phyloP scores from a whole-genome alignment of 2,888 invertebrate genomes.

The Esperia sulphurella region DNA sequence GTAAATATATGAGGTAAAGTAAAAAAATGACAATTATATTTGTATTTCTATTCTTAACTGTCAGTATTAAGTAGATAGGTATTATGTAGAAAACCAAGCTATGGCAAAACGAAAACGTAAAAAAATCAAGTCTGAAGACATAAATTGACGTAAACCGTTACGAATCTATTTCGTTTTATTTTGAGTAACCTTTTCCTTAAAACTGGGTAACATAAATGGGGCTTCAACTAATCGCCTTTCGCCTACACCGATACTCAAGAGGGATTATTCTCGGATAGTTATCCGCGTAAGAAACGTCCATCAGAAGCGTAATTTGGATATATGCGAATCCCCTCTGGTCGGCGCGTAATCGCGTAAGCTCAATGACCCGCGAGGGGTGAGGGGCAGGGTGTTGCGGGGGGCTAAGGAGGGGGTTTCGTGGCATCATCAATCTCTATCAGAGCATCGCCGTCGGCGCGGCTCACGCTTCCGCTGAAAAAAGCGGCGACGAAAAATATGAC shows the following conservation, averaged over 20 bases:
- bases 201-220: background rate
- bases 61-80: conserved; percentile 19
- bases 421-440: conserved; percentile 76
- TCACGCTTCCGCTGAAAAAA: conserved; percentile 52
- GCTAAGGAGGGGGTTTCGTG: conserved; percentile 17
- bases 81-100: too few species aligned
- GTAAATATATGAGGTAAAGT: too few species aligned
- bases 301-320: conserved; percentile 75
- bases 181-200: conserved; percentile 18
- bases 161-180: too few species aligned
- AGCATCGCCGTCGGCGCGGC: conserved; percentile 43
- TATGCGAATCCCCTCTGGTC: conserved; percentile 68
- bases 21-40: too few species aligned
- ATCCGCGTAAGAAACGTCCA: conserved; percentile 71
- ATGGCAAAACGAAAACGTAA: too few species aligned
- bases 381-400: conserved; percentile 19
- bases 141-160: too few species aligned
- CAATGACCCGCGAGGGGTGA: conserved; percentile 47
- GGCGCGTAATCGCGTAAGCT: conserved; percentile 62
- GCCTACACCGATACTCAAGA: conserved; percentile 18
- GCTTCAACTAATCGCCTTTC: conserved; percentile 9
- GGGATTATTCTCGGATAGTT: conserved; percentile 51
- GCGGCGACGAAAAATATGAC: conserved; percentile 61
- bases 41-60: too few species aligned
- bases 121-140: too few species aligned